Conservation (phyloP, 2,797 vertebrate genomes). For the Acridotheres tristis region DNA sequence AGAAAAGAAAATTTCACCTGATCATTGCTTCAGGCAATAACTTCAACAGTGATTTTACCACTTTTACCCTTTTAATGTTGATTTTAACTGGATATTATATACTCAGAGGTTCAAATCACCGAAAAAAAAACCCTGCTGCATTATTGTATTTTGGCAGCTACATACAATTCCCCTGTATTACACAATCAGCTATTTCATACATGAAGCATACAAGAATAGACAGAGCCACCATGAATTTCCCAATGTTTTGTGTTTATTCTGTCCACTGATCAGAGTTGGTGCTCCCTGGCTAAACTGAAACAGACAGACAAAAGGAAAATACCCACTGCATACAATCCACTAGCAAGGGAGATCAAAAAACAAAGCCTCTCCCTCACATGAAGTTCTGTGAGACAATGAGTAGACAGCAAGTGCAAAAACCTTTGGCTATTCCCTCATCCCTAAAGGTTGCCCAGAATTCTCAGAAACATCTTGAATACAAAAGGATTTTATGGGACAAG, state of each 20-base stretch:
- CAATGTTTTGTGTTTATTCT: background rate
- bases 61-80: background rate
- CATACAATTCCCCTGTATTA: background rate
- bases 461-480: background rate
- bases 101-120: background rate
- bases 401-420: background rate
- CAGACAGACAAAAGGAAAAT: background rate
- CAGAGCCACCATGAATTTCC: background rate
- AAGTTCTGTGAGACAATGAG: background rate
- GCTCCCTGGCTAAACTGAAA: background rate
- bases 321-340: background rate
- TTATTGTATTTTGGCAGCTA: background rate
- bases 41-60: background rate
- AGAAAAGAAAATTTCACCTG: background rate
- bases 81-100: background rate
- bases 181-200: slow-evolving; percentile 41
- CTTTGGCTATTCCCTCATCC: background rate
- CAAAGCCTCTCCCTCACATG: background rate
- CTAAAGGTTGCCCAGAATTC: background rate
- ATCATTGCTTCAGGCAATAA: background rate
- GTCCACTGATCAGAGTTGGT: background rate
- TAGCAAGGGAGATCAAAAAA: background rate
- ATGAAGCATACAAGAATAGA: background rate
- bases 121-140: background rate
- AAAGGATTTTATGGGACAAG: background rate